phyloP scores from a whole-genome alignment of 1,140 invertebrate genomes.

The Liolophura sinensis region DNA sequence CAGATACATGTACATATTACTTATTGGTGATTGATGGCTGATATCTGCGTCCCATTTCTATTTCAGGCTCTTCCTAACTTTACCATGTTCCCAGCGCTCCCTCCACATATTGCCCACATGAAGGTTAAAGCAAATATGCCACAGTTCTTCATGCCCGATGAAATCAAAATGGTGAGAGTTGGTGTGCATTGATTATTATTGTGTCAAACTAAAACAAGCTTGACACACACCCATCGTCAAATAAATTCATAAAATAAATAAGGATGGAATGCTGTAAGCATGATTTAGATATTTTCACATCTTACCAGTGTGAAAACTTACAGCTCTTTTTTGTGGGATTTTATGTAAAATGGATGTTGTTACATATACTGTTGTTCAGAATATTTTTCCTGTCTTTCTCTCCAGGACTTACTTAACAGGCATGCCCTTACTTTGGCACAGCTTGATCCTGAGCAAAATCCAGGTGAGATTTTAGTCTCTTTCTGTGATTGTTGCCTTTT shows the following conservation, averaged over 20 bases:
- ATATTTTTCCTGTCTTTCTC: too few species aligned
- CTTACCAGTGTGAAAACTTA: too few species aligned
- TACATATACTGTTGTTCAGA: too few species aligned
- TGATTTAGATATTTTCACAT: too few species aligned
- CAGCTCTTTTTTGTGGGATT: too few species aligned
- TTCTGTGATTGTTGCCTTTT: too few species aligned
- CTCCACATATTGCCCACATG: constrained; percentile 64
- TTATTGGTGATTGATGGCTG: background rate
- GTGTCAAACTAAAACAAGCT: background rate
- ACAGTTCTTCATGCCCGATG: constrained; percentile 76
- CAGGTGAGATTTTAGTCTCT: constrained; percentile 60
- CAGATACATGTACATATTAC: background rate
- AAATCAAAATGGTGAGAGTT: constrained; percentile 65
- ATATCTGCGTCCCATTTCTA: constrained; percentile 6
- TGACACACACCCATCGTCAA: background rate
- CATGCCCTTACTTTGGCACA: constrained; percentile 74
- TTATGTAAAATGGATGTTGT: too few species aligned
- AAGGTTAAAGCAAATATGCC: constrained; percentile 56
- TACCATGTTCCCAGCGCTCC: constrained; percentile 71
- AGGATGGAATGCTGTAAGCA: too few species aligned
- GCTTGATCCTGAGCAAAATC: constrained; percentile 68
- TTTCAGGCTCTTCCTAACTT: constrained; percentile 58
- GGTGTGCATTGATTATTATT: constrained; percentile 10
- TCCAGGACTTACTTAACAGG: constrained; percentile 73
- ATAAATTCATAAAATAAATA: background rate